Conservation (phyloP, 2,888 invertebrate genomes). For the Thysanoteuthis rhombus region DNA sequence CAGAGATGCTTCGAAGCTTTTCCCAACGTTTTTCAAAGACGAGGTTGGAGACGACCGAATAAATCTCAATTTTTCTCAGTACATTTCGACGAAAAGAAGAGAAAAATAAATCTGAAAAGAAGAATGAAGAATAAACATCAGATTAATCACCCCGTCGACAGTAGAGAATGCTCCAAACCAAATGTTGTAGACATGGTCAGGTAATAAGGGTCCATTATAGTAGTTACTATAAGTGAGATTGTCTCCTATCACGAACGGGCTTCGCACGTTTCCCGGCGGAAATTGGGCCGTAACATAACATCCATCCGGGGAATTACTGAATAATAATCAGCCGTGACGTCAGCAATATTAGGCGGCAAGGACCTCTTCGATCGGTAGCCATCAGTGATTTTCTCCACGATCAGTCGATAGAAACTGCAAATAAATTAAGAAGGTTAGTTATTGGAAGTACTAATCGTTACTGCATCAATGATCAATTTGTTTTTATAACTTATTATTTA, state of each 20-base stretch:
- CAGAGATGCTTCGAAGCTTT: no score
- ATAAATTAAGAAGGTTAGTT: no score
- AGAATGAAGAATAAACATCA: neutral
- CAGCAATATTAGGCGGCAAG: constrained; percentile 70
- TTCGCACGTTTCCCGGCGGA: constrained; percentile 74
- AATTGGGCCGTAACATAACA: constrained; percentile 88
- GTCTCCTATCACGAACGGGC: constrained; percentile 83
- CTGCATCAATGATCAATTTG: no score
- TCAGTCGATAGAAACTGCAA: constrained; percentile 59
- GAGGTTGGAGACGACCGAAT: no score
- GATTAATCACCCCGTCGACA: constrained; percentile 73
- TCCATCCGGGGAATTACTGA: constrained; percentile 76
- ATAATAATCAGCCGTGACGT: constrained; percentile 74
- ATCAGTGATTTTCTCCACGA: constrained; percentile 49
- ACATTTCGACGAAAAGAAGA: neutral
- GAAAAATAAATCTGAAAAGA: neutral
- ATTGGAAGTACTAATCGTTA: no score
- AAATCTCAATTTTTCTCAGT: no score
- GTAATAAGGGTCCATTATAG: constrained; percentile 81
- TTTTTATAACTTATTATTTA: no score
- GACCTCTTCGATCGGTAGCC: constrained; percentile 39
- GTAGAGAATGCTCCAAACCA: constrained; percentile 80
- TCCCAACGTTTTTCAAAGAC: no score
- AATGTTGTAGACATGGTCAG: constrained; percentile 75
- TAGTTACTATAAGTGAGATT: constrained; percentile 79